These are phyloP conservation scores for Meda fulgida DNA, from an alignment of 2,797 vertebrate genomes.

Conservation along the genomic window DNA sequence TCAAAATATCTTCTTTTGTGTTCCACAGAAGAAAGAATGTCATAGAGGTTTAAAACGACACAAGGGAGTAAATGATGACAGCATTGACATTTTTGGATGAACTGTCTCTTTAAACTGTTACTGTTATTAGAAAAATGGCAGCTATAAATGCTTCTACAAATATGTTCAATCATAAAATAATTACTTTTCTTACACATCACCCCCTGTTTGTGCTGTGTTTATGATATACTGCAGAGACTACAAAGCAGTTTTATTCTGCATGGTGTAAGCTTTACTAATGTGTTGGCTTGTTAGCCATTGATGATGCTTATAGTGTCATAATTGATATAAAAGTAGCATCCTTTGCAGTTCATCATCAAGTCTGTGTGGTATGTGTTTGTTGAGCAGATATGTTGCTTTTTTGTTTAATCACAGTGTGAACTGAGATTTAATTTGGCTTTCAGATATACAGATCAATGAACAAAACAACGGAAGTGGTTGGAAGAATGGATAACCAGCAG, in stretches of 20 bases:
- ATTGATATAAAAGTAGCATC: constrained; percentile 57
- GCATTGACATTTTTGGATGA: not conserved
- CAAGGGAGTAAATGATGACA: not conserved
- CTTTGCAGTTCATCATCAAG: constrained; percentile 63
- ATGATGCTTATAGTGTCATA: constrained; percentile 55
- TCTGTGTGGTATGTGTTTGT: constrained; percentile 73
- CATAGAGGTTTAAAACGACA: not conserved
- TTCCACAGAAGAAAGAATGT: not conserved
- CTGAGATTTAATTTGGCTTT: constrained; percentile 64
- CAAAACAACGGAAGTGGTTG: constrained; percentile 30
- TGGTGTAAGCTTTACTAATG: constrained; percentile 33
- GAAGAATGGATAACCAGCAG: constrained; percentile 13
- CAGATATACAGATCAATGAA: constrained; percentile 63
- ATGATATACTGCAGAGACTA: not conserved
- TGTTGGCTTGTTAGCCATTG: constrained; percentile 32
- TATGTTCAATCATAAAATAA: constrained; percentile 40
- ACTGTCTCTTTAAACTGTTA: not conserved
- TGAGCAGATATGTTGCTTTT: constrained; percentile 66
- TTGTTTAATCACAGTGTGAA: constrained; percentile 70
- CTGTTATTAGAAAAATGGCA: constrained; percentile 20
- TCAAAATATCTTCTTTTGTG: not conserved
- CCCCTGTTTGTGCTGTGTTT: constrained; percentile 8
- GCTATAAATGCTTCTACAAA: constrained; percentile 7
- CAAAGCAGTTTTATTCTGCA: constrained; percentile 31
- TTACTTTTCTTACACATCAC: constrained; percentile 7